Evolutionary conservation across 2,888 invertebrate genomes (phyloP), one percentile per base, ranked within the genome.

Genomic region (Monochamus alternatus): DNA sequence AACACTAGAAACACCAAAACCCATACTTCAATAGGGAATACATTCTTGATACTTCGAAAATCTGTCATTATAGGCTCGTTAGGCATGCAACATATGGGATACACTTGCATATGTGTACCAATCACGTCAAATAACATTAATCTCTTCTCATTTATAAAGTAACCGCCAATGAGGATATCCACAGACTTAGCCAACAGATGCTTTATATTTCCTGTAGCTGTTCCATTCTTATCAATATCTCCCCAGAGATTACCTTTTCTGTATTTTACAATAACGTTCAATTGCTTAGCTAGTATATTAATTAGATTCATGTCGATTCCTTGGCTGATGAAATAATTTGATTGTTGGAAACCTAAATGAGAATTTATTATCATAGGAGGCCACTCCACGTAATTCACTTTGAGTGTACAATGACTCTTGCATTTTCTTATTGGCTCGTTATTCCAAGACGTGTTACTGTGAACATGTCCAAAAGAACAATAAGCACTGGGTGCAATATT

Each of bases 101-200:
- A 8, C 31, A 70, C 66, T 31, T 73, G 32, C 9, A 43, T 51
- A 55, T 72, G 73, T 10, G 74, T 62, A 7, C 44, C 58, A 52
- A 70, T 77, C 0, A 67, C 47, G 22, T 73, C 74, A 14, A 77
- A 73, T 22, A 67, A 30, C 30, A 10, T 12, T 51, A 32, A 10
- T 38, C 69, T 60, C 9, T n/a, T 31, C 14, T 32, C 52, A 7
- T 60, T 68, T 58, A 44, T 52, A 2, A 73, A 67, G 65, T 72
- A 74, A 10, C 79, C 75, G 9, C 79, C 79, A 30, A 79, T 47
- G 38, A 65, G 47, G 43, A 79, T 66, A 65, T 79, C 79, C 22
- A 55, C 58, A 12, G 74, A 70, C 31, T 73, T 75, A n/a, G 73
- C 58, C 52, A 63, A 44, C 14, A 79, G 58, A 7, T 38, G 12